phyloP scores from a whole-genome alignment of 1,140 invertebrate genomes.

The Phthorimaea operculella region DNA sequence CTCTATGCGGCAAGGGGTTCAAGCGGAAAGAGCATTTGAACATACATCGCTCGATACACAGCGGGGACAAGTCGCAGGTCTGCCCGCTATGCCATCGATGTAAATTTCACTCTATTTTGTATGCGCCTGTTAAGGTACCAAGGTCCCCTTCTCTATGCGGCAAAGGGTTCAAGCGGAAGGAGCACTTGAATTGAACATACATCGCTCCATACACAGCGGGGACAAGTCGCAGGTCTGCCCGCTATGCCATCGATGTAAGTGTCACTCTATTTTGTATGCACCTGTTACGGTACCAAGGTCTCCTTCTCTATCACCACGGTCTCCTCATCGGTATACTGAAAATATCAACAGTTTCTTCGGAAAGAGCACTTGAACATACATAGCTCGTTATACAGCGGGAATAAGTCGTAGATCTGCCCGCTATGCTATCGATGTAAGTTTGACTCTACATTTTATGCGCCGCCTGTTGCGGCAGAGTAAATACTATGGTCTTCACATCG shows the following conservation, averaged over 20 bases:
- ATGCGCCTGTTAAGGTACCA: too few relatives aligned
- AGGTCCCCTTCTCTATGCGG: too few relatives aligned
- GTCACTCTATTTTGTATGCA: too few relatives aligned
- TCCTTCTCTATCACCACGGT: too few relatives aligned
- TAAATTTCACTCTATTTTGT: too few relatives aligned
- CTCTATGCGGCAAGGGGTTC: slow-evolving; percentile 81
- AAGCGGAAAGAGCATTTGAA: slow-evolving; percentile 85
- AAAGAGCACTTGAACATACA: slow-evolving; percentile 85
- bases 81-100: slow-evolving; percentile 61
- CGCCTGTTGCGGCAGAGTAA: too few relatives aligned
- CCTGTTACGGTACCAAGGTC: too few relatives aligned
- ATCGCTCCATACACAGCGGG: slow-evolving; percentile 80
- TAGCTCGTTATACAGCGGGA: slow-evolving; percentile 79
- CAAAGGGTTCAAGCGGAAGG: slow-evolving; percentile 82
- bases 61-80: slow-evolving; percentile 78
- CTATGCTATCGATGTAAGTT: slow-evolving; percentile 47
- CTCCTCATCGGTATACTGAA: too few relatives aligned
- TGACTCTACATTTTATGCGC: too few relatives aligned
- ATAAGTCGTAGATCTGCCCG: slow-evolving; percentile 77
- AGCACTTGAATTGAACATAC: slow-evolving; percentile 81
- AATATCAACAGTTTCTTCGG: too few relatives aligned
- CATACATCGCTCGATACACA: slow-evolving; percentile 81
- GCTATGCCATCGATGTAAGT: slow-evolving; percentile 49
- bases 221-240: slow-evolving; percentile 78
- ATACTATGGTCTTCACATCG: too few relatives aligned